phyloP scores from a whole-genome alignment of 2,113 vertebrate species.

The Atractosteus spatula region DNA sequence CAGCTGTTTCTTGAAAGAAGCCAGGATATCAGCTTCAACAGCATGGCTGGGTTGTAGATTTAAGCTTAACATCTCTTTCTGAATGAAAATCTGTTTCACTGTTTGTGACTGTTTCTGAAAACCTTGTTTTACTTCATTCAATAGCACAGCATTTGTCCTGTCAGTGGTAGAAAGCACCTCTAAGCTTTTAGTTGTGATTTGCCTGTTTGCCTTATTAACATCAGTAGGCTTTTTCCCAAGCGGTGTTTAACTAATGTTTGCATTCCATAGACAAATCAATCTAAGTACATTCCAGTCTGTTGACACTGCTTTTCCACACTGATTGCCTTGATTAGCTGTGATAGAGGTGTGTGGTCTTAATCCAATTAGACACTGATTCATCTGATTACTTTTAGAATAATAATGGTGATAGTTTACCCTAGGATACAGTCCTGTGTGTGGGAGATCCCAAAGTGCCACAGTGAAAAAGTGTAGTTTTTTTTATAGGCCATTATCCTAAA shows the following conservation, averaged over 20 bases:
- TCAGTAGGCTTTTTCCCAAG: constrained; percentile 2
- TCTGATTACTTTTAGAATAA: too few relatives aligned
- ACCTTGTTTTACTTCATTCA: neutral
- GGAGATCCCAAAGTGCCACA: too few relatives aligned
- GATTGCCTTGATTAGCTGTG: constrained; percentile 59
- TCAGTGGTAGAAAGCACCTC: neutral
- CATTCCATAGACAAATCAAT: constrained; percentile 67
- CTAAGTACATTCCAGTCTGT: constrained; percentile 67
- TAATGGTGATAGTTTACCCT: too few relatives aligned
- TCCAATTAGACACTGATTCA: constrained; percentile 54
- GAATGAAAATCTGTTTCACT: neutral
- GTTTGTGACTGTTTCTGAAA: neutral
- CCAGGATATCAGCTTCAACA: too few relatives aligned
- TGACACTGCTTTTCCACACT: constrained; percentile 76
- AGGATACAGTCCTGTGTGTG: too few relatives aligned
- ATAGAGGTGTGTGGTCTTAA: constrained; percentile 71
- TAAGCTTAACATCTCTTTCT: neutral
- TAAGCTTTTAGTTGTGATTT: neutral
- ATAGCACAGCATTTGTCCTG: neutral
- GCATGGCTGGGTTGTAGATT: too few relatives aligned
- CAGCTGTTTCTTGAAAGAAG: too few relatives aligned
- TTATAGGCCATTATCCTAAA: too few relatives aligned
- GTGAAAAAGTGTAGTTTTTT: too few relatives aligned
- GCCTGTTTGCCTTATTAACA: neutral
- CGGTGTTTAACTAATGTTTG: constrained; percentile 33